Base-by-base conservation (phyloP, 2,113 vertebrate genomes). In the Spea multiplicata region DNA sequence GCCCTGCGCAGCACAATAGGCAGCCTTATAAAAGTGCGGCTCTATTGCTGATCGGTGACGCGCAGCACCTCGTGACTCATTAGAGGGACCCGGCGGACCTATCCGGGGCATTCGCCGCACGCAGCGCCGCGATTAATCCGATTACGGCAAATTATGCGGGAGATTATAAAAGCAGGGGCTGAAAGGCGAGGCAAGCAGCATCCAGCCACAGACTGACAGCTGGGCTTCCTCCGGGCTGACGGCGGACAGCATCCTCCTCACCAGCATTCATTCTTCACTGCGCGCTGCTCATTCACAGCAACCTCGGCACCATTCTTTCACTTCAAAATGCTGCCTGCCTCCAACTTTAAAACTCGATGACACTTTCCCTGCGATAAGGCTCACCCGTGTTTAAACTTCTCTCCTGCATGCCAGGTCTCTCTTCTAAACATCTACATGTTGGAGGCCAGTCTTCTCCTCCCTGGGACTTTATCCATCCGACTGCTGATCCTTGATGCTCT, bases 81-180 rank as follows among this genome's bases (percentile, higher is more conserved):
- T 91, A 88, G 91, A 90, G 91, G 87, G 87, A 86, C 92, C 92
- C 94, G 88, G 86, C 89, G 92, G 93, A 91, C 91, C 93, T 94
- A 94, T 94, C 94, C 93, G 93, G 93, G 93, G 89, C 93, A 92
- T 92, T 93, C 91, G 91, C 91, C 93, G 93, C 93, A 93, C 93
- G 93, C 95, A 94, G 93, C 91, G 92, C 94, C 89, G 93, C 93
- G 93, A 93, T 94, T 98, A 98, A 99, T 98, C 95, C 92, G 95
- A 97, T 98, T 98, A 98, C 95, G 94, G 94, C 94, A 96, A 98
- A 98, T 97, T 98, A 97, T 91, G 92, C 91, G 93, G 94, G 94
- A 98, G 96, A 97, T 98, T 98, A 95, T 96, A 95, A 96, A 95
- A 93, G 94, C 94, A 92, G 93, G 92, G 88, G 93, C 92, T 92